Base-by-base conservation (phyloP, 2,888 invertebrate species). In the Leptinotarsa tumamoca region DNA sequence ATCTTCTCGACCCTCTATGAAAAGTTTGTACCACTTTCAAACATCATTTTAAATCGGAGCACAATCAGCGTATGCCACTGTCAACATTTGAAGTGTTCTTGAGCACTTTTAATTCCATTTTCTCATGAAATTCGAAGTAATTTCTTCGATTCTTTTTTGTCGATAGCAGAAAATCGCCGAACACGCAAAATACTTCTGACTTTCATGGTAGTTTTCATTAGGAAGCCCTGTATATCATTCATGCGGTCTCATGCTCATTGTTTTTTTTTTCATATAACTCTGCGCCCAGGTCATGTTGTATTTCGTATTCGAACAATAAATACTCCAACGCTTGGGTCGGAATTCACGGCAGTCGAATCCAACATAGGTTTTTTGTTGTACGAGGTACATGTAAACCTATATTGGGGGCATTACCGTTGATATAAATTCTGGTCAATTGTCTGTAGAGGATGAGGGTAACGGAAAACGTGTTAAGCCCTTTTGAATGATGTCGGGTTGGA, bases 231-330 rank as follows among this genome's bases (percentile, higher is more conserved):
- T 63, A 63, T n/a, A 63, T 63, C 63, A 63, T 43, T 63, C 43
- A 43, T 17, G 7, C n/a, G 2, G n/a, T 27, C 33, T n/a, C 21
- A 14, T 15, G 23, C 58, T 17, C 5, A 63, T 63, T 33, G n/a
- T 63, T 63, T 43, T 63, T n/a, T 63, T 63, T 63, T 63, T 33
- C 33, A 33, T n/a, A 63, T 10, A 33, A 33, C 33, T 58, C 43
- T 33, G n/a, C n/a, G 63, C 43, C 17, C 15, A n/a, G 18, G 63
- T 33, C 10, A 10, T 63, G 63, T 63, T 63, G n/a, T 63, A 63
- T 63, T 58, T 43, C 63, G 33, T n/a, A 63, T 63, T 63, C 33
- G 15, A 58, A 63, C 63, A 63, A 63, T 63, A 63, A 63, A 63
- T 63, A 63, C 33, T 63, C n/a, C 63, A 63, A 10, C 63, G n/a